Base-by-base conservation (phyloP, 2,888 invertebrate genomes). In the Macrophya annulata region DNA sequence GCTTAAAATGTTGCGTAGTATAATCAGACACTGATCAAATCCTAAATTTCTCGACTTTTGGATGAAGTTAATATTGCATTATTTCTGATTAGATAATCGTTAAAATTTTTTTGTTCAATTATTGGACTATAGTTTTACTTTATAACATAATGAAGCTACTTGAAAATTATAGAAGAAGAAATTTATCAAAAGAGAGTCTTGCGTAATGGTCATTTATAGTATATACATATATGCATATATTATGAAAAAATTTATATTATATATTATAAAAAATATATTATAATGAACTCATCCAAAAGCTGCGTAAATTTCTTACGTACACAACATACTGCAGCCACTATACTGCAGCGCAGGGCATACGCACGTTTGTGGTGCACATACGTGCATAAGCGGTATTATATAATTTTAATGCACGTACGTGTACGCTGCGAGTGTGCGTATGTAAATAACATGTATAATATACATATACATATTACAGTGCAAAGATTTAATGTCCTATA, bases 1-100 rank as follows among this genome's bases (percentile, higher is more conserved):
- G 90, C 88, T 87, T 88, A 88, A 90, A 89, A 91, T 90, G 91
- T 92, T 92, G 92, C 92, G 92, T 92, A 92, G 92, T 92, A 92
- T 92, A 92, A 92, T 92, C 92, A 92, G 91, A 92, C 90, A 90
- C 89, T 90, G 90, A 91, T 89, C 88, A 90, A 89, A 91, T 88
- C 89, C 90, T 91, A 85, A 72, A 85, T 88, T 87, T 88, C 89
- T 88, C 90, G 89, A 89, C 87, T 91, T 89, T 88, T 89, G 89
- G 89, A 86, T 76, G 76, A 76, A 76, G 4, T 25, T 76, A 15
- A 76, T 45, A 62, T 51, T 51, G 51, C 51, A n/a, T 25, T n/a
- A 48, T n/a, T 77, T 31, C 2, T 9, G 1, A 74, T n/a, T n/a
- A 8, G n/a, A 55, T 55, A n/a, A 55, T 55, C 8, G n/a, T 55